Evolutionary conservation across 2,888 invertebrate species (phyloP), one percentile per base, ranked within the genome.

Genomic region (Conchocele bisecta): DNA sequence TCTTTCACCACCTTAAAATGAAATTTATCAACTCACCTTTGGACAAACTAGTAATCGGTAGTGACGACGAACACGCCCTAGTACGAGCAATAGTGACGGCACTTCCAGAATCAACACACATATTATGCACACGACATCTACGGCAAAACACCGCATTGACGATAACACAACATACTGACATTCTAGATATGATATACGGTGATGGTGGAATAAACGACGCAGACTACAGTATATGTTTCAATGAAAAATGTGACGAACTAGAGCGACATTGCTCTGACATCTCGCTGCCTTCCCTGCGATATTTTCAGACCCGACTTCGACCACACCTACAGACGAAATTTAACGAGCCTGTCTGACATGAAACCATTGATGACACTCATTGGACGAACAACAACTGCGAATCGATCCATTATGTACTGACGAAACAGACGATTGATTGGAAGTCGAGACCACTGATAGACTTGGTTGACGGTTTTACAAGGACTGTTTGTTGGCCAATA

Each of bases 11-110:
- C 26, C 33, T 72, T 0, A 65, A 28, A 41, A 50, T 37, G 1
- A 76, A 63, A 51, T 17, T 69, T n/a, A 22, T 35, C 17, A 41
- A 41, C 5, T 31, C 24, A 0, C 37, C 42, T 37, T 17, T 41
- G 1, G 17, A n/a, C 13, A 61, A 56, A 50, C 33, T 70, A 4
- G 61, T 70, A 7, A 61, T 75, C 9, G 66, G 63, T 5, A 48
- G 60, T 31, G 70, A 70, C n/a, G 50, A 67, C n/a, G 70, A 77
- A 46, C 31, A 44, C 24, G 57, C 67, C 15, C 11, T 65, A 37
- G 61, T 77, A 6, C 70, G 67, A 33, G 59, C 70, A 7, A 64
- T 67, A 20, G 31, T 29, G 22, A 6, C 31, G 5, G 22, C 29
- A 35, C 60, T 75, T 15, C 67, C 44, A 5, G 22, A 56, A 3